phyloP scores from a whole-genome alignment of 2,888 invertebrate genomes.

The Stenoptilia bipunctidactyla region DNA sequence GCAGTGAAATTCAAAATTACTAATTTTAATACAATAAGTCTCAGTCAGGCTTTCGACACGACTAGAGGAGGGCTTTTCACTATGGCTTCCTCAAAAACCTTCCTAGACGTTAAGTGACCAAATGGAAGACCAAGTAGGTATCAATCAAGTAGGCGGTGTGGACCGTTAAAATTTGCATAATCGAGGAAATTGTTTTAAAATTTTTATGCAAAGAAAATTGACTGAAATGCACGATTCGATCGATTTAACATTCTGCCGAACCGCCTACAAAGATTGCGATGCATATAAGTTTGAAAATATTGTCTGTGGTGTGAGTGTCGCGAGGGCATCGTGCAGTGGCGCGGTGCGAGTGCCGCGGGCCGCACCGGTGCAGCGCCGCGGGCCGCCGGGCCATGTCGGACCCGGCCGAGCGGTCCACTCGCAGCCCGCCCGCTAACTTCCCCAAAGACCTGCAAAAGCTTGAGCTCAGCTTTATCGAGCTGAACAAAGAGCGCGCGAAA shows the following conservation, averaged over 20 bases:
- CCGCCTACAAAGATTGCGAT: constrained; percentile 44
- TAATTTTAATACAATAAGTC: constrained; percentile 65
- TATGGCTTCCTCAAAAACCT: constrained; percentile 35
- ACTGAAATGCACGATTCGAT: constrained; percentile 45
- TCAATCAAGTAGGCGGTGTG: constrained; percentile 26
- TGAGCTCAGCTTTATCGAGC: constrained; percentile 61
- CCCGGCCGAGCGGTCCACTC: constrained; percentile 23
- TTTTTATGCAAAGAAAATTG: constrained; percentile 32
- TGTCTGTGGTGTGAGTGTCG: constrained; percentile 48
- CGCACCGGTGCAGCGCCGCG: constrained; percentile 34
- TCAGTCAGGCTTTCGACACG: constrained; percentile 62
- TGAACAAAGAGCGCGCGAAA: constrained; percentile 63
- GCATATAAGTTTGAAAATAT: constrained; percentile 47
- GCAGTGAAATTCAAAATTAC: constrained; percentile 65
- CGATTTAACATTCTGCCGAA: constrained; percentile 48
- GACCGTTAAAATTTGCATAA: constrained; percentile 19
- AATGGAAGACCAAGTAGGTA: constrained; percentile 66
- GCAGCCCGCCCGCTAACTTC: constrained; percentile 43
- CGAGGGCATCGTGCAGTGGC: constrained; percentile 48
- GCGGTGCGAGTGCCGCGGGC: constrained; percentile 43
- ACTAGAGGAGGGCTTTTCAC: constrained; percentile 49
- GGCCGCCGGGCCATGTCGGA: constrained; percentile 26
- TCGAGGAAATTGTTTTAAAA: constrained; percentile 30
- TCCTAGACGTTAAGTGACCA: constrained; percentile 31
- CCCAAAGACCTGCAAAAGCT: constrained; percentile 56